Percentiles rank a stretch among this genome's conserved stretches.
phyloP scores from a whole-genome alignment of 2,113 vertebrate species.

The Plotosus lineatus region DNA sequence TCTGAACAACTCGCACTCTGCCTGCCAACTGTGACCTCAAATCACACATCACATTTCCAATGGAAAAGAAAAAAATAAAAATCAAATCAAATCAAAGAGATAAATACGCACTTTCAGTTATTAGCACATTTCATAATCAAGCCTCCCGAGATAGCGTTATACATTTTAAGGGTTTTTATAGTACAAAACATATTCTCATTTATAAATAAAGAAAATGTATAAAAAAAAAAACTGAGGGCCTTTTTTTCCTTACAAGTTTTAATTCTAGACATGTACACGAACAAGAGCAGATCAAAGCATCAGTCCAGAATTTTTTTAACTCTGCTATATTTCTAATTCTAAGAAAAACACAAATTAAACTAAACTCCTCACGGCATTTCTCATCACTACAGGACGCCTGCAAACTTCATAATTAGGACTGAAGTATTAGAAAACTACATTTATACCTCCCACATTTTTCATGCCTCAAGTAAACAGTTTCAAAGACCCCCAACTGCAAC shows the following conservation, averaged over 20 bases:
- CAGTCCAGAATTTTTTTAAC: neutral
- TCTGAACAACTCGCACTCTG: conserved; percentile 7
- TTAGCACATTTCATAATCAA: neutral
- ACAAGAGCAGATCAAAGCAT: neutral
- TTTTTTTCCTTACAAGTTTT: neutral
- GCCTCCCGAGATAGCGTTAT: neutral
- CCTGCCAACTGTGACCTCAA: conserved; percentile 13
- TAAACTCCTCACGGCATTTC: neutral
- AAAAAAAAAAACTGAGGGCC: neutral
- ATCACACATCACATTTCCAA: conserved; percentile 17
- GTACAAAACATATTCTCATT: no score
- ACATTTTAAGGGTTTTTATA: neutral
- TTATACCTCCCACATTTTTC: conserved; percentile 15
- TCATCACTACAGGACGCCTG: neutral
- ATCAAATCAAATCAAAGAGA: neutral
- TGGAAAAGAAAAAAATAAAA: no score
- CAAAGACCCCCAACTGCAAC: neutral
- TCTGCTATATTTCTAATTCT: neutral
- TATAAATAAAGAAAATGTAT: no score
- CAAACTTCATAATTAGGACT: no score
- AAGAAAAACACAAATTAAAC: neutral
- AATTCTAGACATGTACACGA: neutral
- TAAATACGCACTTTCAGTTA: conserved; percentile 2
- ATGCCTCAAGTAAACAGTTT: neutral
- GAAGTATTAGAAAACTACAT: neutral